phyloP scores from a whole-genome alignment of 2,888 invertebrate genomes.

The Cerastis leucographa region DNA sequence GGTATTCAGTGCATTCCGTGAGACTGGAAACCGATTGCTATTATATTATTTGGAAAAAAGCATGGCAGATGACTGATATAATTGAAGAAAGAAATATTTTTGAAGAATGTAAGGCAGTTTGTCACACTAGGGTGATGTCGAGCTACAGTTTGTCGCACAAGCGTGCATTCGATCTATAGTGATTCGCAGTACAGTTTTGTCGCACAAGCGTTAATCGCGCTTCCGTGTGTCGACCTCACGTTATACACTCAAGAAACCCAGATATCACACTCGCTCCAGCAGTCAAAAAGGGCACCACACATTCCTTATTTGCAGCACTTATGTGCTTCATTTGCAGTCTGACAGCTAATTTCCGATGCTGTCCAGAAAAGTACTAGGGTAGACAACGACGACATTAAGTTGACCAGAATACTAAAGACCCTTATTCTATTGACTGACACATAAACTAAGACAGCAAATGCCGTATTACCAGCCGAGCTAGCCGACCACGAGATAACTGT shows the following conservation, averaged over 20 bases:
- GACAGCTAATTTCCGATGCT: background rate
- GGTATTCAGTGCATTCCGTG: background rate
- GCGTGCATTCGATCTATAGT: no score
- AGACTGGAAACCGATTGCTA: background rate
- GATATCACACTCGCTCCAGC: background rate
- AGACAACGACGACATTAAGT: conserved; percentile 1
- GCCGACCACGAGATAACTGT: background rate
- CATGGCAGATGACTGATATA: background rate
- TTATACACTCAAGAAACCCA: conserved; percentile 2
- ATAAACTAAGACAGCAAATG: background rate
- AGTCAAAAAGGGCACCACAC: no score
- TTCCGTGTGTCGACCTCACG: no score
- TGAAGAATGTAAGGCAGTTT: background rate
- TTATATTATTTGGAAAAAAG: background rate
- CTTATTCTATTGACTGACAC: background rate
- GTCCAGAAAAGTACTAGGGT: background rate
- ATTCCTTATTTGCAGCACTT: background rate
- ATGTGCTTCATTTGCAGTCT: background rate
- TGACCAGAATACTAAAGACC: background rate
- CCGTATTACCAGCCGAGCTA: background rate
- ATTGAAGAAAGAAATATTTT: background rate
- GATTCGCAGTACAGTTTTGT: no score
- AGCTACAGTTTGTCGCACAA: no score
- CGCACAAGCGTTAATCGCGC: no score
- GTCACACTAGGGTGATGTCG: no score